Percentiles rank a stretch among this genome's conserved stretches.
Evolutionary conservation across 2,888 invertebrate species (phyloP).

Genomic region (Leptopilina myrica): DNA sequence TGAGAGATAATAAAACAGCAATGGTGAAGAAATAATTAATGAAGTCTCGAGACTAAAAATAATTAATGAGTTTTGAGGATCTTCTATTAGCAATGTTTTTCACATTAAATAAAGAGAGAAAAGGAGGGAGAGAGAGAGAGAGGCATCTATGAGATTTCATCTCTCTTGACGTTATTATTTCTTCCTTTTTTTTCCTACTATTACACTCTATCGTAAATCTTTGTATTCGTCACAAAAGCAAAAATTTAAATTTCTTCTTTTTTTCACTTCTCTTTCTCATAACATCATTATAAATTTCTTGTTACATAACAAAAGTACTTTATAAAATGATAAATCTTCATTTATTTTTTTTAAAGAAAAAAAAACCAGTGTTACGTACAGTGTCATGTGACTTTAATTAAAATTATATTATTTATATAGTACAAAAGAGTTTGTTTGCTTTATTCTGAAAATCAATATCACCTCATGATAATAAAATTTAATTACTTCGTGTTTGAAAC

Average conservation of each 20-base stretch:
- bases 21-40: constrained; percentile 16
- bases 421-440: background rate
- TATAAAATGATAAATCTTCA: background rate
- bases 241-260: background rate
- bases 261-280: no score
- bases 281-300: background rate
- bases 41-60: background rate
- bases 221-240: constrained; percentile 15
- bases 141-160: constrained; percentile 5
- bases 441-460: background rate
- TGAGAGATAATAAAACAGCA: background rate
- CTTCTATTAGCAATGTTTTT: constrained; percentile 1
- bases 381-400: no score
- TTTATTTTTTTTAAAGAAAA: background rate
- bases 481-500: background rate
- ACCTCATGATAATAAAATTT: background rate
- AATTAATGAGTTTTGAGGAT: background rate
- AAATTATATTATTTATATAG: background rate
- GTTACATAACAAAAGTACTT: constrained; percentile 1
- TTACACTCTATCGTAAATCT: constrained; percentile 18
- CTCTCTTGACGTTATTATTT: background rate
- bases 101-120: background rate
- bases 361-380: background rate
- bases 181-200: background rate
- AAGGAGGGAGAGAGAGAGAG: no score